Conservation (phyloP, 1,140 invertebrate species). For the Brachionus asplanchnoidis region DNA sequence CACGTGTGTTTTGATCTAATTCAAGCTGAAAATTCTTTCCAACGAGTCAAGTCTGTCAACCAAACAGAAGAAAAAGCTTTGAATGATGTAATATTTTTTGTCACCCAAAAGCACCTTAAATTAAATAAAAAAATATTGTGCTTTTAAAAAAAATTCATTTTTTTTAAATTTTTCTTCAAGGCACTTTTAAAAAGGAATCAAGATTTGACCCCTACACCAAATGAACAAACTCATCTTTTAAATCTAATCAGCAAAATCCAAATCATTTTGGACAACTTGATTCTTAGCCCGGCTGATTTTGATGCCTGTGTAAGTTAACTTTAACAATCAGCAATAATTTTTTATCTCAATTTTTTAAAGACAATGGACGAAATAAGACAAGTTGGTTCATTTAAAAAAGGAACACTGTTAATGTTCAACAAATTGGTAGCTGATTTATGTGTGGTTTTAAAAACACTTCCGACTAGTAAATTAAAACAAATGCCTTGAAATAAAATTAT, state of each 20-base stretch:
- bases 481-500: background rate
- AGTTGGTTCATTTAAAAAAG: conserved; percentile 95
- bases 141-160: conserved; percentile 11
- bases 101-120: too few relatives aligned
- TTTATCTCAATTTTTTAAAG: background rate
- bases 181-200: conserved; percentile 81
- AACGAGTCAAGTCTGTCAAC: background rate
- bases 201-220: conserved; percentile 78
- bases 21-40: background rate
- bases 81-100: background rate
- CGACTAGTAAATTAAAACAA: conserved; percentile 64
- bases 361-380: conserved; percentile 77
- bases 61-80: conserved; percentile 15
- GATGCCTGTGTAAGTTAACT: conserved; percentile 78
- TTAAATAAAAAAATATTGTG: too few relatives aligned
- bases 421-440: conserved; percentile 87
- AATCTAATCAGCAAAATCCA: conserved; percentile 89
- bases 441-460: conserved; percentile 93
- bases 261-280: conserved; percentile 82
- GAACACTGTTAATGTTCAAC: conserved; percentile 89
- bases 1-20: background rate
- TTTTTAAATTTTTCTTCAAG: conserved; percentile 54
- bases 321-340: background rate
- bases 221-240: conserved; percentile 81
- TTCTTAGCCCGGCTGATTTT: conserved; percentile 83